Evolutionary conservation across 2,113 vertebrate genomes (phyloP).

Genomic region (Hystrix brachyura): DNA sequence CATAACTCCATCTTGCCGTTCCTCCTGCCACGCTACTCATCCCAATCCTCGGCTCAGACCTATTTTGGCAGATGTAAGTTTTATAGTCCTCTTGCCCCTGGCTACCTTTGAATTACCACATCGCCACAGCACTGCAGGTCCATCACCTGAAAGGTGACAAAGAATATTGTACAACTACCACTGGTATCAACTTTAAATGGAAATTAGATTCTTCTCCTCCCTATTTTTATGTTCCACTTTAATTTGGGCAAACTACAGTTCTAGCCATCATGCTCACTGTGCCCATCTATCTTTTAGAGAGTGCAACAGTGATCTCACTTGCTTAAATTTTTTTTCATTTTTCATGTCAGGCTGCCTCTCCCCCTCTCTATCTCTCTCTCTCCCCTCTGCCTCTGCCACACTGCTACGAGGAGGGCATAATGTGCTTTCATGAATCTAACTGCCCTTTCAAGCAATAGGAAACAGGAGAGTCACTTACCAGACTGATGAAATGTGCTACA

Average conservation of each 20-base stretch:
- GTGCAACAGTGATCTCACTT: background rate
- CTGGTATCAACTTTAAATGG: constrained; percentile 55
- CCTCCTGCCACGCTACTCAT: constrained; percentile 61
- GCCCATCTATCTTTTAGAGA: constrained; percentile 42
- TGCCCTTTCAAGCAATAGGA: constrained; percentile 34
- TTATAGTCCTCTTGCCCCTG: constrained; percentile 71
- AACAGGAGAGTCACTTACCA: background rate
- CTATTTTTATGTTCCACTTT: constrained; percentile 60
- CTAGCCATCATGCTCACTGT: background rate
- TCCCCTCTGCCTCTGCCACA: background rate
- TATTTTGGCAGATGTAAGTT: constrained; percentile 63
- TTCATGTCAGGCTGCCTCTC: background rate
- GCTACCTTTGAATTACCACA: constrained; percentile 69
- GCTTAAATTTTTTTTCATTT: constrained; percentile 51
- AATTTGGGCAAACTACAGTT: constrained; percentile 56
- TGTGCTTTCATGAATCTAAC: constrained; percentile 16
- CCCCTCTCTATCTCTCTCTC: background rate
- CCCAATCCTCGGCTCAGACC: constrained; percentile 11
- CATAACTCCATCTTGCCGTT: background rate
- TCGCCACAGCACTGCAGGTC: background rate
- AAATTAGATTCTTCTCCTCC: constrained; percentile 64
- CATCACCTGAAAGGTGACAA: constrained; percentile 30
- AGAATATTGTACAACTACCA: constrained; percentile 42
- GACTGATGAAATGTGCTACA: background rate
- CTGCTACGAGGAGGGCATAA: constrained; percentile 8